phyloP scores from a whole-genome alignment of 2,113 vertebrate genomes.

The Chinchilla lanigera region DNA sequence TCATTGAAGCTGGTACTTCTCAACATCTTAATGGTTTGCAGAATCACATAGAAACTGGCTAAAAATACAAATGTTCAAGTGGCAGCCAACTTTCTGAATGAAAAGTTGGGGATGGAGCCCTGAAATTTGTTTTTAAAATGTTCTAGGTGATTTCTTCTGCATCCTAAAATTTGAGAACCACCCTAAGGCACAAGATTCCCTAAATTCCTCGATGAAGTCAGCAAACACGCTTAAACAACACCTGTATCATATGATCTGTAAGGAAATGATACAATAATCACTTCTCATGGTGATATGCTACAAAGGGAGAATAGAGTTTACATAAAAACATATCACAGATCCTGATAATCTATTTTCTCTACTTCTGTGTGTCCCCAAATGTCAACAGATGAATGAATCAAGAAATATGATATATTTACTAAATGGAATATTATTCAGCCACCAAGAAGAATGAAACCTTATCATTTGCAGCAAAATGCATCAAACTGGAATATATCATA shows the following conservation, averaged over 20 bases:
- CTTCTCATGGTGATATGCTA: not conserved
- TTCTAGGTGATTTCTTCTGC: not conserved
- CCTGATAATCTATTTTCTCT: not conserved
- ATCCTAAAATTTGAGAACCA: constrained; percentile 12
- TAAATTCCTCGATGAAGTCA: constrained; percentile 19
- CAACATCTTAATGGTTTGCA: not conserved
- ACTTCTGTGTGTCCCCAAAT: not conserved
- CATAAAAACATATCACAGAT: not conserved
- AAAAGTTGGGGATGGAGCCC: not conserved
- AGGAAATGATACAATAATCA: not conserved
- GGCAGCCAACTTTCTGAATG: not conserved
- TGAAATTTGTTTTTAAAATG: not conserved
- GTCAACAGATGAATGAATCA: not conserved
- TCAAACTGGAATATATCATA: not conserved
- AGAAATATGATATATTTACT: not conserved
- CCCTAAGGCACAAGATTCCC: not conserved
- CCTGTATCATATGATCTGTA: not conserved
- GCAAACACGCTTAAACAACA: not conserved
- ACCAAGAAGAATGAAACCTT: not conserved
- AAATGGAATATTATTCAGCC: not conserved
- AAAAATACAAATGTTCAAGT: not conserved
- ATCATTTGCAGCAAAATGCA: not conserved
- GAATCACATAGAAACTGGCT: not conserved
- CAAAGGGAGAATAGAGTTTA: not conserved
- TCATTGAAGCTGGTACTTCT: not conserved